Conservation (phyloP, 2,113 vertebrate species). For the Corvus moneduloides region DNA sequence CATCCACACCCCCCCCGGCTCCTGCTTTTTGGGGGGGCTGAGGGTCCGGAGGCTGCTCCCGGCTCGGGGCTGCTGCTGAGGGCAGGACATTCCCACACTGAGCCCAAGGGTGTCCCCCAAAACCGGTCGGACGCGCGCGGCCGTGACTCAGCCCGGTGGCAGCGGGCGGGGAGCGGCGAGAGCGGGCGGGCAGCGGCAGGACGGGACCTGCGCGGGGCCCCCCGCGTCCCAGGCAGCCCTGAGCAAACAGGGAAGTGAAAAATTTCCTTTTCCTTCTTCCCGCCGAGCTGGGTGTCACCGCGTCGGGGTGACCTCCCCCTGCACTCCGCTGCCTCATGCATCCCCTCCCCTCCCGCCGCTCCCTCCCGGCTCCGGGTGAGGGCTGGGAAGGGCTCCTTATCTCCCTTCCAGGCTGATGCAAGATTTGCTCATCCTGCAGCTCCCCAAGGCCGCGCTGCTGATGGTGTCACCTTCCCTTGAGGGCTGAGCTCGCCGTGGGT, state of each 20-base stretch:
- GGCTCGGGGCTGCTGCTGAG: background rate
- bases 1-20: rapidly evolving
- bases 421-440: background rate
- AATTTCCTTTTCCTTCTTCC: constrained; percentile 14
- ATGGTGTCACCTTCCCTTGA: background rate
- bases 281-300: background rate
- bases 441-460: background rate
- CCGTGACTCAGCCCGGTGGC: background rate
- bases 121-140: background rate
- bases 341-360: background rate
- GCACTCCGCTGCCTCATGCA: background rate
- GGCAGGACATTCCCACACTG: background rate
- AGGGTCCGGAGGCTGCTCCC: background rate
- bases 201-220: background rate
- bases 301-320: background rate
- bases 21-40: background rate
- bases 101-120: background rate
- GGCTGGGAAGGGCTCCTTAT: background rate
- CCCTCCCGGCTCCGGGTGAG: background rate
- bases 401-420: background rate
- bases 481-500: rapidly evolving
- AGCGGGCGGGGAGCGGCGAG: background rate
- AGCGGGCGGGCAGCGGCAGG: background rate
- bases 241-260: background rate
- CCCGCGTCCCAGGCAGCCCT: background rate